phyloP scores from a whole-genome alignment of 2,797 vertebrate species.

The Mormyrus proboscirostris region DNA sequence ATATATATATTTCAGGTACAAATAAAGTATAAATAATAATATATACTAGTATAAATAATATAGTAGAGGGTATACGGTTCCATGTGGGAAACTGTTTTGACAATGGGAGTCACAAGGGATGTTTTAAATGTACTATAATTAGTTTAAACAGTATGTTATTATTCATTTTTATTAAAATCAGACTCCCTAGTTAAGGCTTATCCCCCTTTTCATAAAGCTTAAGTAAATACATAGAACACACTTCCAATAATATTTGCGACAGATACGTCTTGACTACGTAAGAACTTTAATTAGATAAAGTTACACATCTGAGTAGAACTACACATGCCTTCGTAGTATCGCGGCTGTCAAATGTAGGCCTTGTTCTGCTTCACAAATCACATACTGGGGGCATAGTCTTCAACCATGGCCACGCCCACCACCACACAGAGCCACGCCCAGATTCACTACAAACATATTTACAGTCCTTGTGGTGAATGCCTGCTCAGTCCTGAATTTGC shows the following conservation, averaged over 20 bases:
- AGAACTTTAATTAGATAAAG: not conserved
- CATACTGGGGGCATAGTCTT: not conserved
- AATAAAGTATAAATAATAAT: not conserved
- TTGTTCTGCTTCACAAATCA: not conserved
- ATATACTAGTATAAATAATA: too few species aligned
- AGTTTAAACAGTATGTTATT: not conserved
- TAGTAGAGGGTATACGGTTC: not conserved
- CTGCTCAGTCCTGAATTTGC: not conserved
- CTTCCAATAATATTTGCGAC: not conserved
- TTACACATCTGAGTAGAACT: not conserved
- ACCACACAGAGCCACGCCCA: not conserved
- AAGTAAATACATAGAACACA: not conserved
- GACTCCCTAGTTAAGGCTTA: not conserved
- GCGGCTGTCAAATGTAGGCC: not conserved
- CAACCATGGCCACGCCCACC: not conserved
- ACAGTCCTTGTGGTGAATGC: not conserved
- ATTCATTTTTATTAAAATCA: not conserved
- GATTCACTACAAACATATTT: not conserved
- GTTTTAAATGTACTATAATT: not conserved
- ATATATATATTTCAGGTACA: not conserved
- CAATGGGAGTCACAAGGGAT: not conserved
- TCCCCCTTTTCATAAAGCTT: not conserved
- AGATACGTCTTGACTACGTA: not conserved
- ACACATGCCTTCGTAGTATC: not conserved
- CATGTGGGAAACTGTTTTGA: not conserved